Evolutionary conservation across 2,888 invertebrate genomes (phyloP).

Genomic region (Meganola albula): DNA sequence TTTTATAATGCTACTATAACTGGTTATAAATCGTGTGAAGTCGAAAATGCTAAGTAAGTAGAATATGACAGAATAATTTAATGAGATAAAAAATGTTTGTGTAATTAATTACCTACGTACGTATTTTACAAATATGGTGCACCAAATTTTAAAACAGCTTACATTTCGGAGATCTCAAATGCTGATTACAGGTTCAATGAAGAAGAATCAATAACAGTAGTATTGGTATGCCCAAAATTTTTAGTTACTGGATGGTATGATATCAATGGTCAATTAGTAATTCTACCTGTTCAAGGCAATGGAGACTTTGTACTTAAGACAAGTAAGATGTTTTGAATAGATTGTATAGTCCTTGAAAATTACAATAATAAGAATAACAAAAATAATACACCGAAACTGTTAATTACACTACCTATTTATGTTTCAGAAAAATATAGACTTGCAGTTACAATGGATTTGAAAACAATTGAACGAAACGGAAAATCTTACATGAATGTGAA

Average conservation of each 20-base stretch:
- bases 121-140: too few species aligned
- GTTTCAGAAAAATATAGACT: conserved; percentile 24
- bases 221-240: conserved; percentile 16
- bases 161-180: too few species aligned
- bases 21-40: conserved; percentile 35
- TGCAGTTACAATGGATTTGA: conserved; percentile 11
- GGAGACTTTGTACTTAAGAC: conserved; percentile 21
- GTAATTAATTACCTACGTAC: too few species aligned
- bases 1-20: conserved; percentile 25
- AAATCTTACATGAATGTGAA: conserved; percentile 21
- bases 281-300: conserved; percentile 23
- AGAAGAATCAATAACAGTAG: conserved; percentile 6
- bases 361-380: too few species aligned
- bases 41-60: conserved; percentile 34
- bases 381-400: too few species aligned
- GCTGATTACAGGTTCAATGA: too few species aligned
- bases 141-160: too few species aligned
- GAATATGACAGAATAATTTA: too few species aligned
- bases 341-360: too few species aligned
- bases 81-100: too few species aligned
- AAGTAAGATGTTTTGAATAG: too few species aligned
- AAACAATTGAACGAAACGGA: conserved; percentile 19
- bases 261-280: conserved; percentile 23
- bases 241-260: conserved; percentile 24
- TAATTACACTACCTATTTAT: too few species aligned